Evolutionary conservation across 1,140 invertebrate species (phyloP), one percentile per base, ranked within the genome.

Genomic region (Drosophila bocki): DNA sequence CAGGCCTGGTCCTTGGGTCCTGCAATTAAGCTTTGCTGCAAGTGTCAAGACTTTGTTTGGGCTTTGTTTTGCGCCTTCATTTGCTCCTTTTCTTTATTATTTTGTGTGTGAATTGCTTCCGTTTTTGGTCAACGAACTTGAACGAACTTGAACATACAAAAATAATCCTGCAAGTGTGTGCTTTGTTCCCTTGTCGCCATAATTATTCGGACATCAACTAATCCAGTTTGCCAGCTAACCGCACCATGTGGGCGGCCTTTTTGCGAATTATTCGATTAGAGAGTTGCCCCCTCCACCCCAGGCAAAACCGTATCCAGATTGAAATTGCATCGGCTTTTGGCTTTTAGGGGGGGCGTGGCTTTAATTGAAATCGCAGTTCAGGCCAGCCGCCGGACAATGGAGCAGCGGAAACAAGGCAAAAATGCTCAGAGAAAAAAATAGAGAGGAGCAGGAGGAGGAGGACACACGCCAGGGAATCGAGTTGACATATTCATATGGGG

Each of bases 1-100:
- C 45, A 26, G 61, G 17, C 32, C 54, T 56, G 58, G 9, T 35
- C 13, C 60, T 45, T 45, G 61, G 35, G 60, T n/a, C 62, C 62
- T 69, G 84, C 85, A 87, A 87, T 87, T 87, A 87, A 88, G 83
- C 78, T 67, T 54, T 82, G 33, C 81, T 75, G 70, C 78, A 81
- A 81, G 82, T 84, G 67, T n/a, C 61, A 42, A 42, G 72, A 42
- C 48, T 33, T 58, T 60, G 50, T 54, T 48, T 37, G 6, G 32
- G 9, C 22, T 50, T 51, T 64, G 54, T 56, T 42, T 56, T 41
- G 26, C 50, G 19, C 15, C 44, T 44, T 4, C 7, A n/a, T 11
- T 13, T n/a, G 5, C 33, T 15, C 5, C 35, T 2, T 3, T n/a
- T 54, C 8, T 8, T 33, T 26, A 6, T 26, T 26, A 0, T 26